Conservation (phyloP, 2,113 vertebrate species). For the Galemys pyrenaicus region DNA sequence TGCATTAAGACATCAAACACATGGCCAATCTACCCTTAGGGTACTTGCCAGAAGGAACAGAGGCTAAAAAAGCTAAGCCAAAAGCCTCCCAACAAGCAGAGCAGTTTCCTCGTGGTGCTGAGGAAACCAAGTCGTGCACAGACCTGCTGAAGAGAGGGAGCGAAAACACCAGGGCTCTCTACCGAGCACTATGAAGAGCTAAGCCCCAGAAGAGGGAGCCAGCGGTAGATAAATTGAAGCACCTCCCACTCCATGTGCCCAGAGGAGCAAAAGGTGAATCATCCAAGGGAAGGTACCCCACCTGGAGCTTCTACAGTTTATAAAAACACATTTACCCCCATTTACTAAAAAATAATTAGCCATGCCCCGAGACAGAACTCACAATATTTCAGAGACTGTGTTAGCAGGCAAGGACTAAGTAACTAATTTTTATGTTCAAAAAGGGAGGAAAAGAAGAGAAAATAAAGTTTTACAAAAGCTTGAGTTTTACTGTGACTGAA, state of each 20-base stretch:
- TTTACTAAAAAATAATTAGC: background rate
- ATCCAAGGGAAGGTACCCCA: background rate
- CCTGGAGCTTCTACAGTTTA: background rate
- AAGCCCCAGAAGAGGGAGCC: background rate
- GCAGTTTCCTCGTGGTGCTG: background rate
- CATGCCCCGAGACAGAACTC: background rate
- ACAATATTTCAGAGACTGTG: background rate
- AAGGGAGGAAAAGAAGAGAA: background rate
- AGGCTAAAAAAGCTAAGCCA: background rate
- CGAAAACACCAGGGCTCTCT: too few relatives aligned
- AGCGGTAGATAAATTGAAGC: accelerated
- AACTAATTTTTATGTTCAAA: background rate
- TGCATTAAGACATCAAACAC: background rate
- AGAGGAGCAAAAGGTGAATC: too few relatives aligned
- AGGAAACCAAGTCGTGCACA: background rate
- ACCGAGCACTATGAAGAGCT: background rate
- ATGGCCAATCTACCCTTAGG: background rate
- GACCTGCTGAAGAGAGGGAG: background rate
- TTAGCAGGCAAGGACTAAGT: background rate
- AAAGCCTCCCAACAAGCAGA: background rate
- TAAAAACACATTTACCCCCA: background rate
- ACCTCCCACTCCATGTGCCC: background rate
- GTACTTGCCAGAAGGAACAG: background rate
- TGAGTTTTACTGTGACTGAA: background rate
- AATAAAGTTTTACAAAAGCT: background rate